Base-by-base conservation (phyloP, 2,888 invertebrate genomes). In the Plutella xylostella region DNA sequence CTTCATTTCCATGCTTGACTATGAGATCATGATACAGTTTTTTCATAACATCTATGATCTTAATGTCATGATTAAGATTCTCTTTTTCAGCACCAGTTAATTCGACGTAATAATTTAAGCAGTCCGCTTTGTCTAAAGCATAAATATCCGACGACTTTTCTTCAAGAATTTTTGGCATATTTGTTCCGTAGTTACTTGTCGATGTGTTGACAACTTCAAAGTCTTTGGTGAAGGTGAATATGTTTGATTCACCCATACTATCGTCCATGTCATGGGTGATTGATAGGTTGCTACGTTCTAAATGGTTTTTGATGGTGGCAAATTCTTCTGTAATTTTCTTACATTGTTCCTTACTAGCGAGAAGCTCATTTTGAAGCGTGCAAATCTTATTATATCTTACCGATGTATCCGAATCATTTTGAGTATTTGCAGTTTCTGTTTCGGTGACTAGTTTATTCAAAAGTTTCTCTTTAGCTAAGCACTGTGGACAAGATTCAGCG, bases 321-420 rank as follows among this genome's bases (percentile, higher is more conserved):
- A 80, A 73, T 55, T 77, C 74, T 57, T 80, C 72, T 42, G 73
- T 73, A n/a, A 82, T 57, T 52, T 67, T 72, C 47, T 70, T 71
- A 49, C 80, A 83, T 47, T 79, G 80, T 65, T 79, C 72, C 55
- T 65, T 64, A 4, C 80, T 72, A 2, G 77, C 82, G 38, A 72
- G 61, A 35, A 83, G 55, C 54, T 83, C 77, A 54, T 61, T 75
- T 60, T 75, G 79, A 41, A 83, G 57, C 0, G 78, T 77, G 48
- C 71, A 72, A 39, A 82, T 74, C 57, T 76, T 80, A 48, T 76
- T 77, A 46, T 63, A 62, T 43, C 75, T 63, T 1, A 74, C 73
- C 2, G 75, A 66, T 25, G 65, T 72, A 15, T 74, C 76, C 2
- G 76, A 72, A 47, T 78, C 78, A 51, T 72, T 76, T 5, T 72